Conservation (phyloP, 2,888 invertebrate genomes). For the Acanthopleura granulata region DNA sequence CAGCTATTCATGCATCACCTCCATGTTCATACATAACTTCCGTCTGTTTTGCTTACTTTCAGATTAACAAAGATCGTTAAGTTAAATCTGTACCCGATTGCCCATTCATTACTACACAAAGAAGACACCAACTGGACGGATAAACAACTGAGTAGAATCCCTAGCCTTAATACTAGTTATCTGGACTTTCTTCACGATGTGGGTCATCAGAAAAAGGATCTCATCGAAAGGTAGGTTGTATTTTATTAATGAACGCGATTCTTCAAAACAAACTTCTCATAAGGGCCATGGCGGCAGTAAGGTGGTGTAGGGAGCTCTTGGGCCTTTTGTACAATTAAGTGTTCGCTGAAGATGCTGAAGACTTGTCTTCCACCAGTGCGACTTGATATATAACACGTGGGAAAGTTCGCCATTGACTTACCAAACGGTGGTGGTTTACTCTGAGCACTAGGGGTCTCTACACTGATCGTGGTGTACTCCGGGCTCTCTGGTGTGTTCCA, state of each 20-base stretch:
- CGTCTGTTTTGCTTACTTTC: not conserved
- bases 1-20: too few relatives aligned
- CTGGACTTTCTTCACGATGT: slow-evolving; percentile 1
- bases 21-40: not conserved
- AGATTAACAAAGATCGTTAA: slow-evolving; percentile 11
- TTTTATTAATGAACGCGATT: not conserved
- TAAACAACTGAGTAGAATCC: not conserved
- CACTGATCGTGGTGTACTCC: too few relatives aligned
- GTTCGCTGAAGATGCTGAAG: too few relatives aligned
- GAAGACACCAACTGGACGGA: slow-evolving; percentile 1
- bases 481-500: too few relatives aligned
- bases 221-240: slow-evolving; percentile 1
- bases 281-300: too few relatives aligned
- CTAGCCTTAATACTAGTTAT: not conserved
- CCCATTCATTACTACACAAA: slow-evolving; percentile 8
- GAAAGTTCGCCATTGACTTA: too few relatives aligned
- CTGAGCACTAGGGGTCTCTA: too few relatives aligned
- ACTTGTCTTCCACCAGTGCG: too few relatives aligned
- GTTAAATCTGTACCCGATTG: not conserved
- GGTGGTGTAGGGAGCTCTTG: too few relatives aligned
- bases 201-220: not conserved
- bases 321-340: too few relatives aligned
- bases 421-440: too few relatives aligned
- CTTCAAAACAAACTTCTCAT: not conserved
- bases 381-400: too few relatives aligned